Base-by-base conservation (phyloP, 2,888 invertebrate species). In the Chirona hameri region DNA sequence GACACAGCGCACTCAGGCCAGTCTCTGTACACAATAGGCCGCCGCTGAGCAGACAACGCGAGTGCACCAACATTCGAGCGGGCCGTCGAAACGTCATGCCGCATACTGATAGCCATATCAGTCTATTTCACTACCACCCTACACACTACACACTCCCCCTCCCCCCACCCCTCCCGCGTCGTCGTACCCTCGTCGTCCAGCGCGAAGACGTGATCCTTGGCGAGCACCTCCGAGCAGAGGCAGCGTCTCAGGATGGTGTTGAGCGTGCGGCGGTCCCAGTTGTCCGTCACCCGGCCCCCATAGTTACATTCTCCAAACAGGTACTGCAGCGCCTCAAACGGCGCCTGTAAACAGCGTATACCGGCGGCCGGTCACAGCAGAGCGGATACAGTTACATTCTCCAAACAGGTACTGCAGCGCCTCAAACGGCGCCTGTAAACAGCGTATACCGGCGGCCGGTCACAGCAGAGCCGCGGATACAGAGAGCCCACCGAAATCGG, bases 231-330 rank as follows among this genome's bases (percentile, higher is more conserved):
- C 0, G 84, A 84, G 83, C 86, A 86, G 86, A 89, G 89, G 86
- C 89, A 90, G 84, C 87, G 88, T 82, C 87, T 86, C 48, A 90
- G 86, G 82, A 89, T 86, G 82, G 89, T 89, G 82, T 87, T 87
- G n/a, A 90, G 87, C 0, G 89, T 89, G 27, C 89, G 86, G 52
- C 89, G 86, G 86, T 90, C 90, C 87, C 89, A 87, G 86, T 89
- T 89, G 84, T 90, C 90, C 1, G 90, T 90, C 15, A 90, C 89
- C 85, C 89, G 87, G 7, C 90, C 90, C 31, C 90, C 90, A 84
- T 90, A 90, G 85, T 90, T 90, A 85, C 90, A 90, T 85, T 89
- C 89, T 9, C 89, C 89, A 27, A 89, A 90, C 85, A 90, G 86
- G 86, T 90, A 90, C 65, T 87, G 86, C 72, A 90, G 86, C 5